phyloP scores from a whole-genome alignment of 1,140 invertebrate genomes.

The Diabrotica virgifera region DNA sequence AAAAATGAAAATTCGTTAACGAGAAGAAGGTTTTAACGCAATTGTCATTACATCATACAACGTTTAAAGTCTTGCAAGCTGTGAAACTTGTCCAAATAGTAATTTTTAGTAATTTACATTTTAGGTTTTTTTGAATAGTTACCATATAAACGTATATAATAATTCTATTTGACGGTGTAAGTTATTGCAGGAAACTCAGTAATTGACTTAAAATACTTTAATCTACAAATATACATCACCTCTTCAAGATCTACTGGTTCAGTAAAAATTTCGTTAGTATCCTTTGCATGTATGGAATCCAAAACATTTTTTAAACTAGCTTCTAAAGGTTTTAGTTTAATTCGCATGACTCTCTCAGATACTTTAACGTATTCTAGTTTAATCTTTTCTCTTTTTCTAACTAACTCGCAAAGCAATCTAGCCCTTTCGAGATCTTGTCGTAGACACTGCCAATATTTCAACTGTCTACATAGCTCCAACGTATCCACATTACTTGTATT shows the following conservation, averaged over 20 bases:
- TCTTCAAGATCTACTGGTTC: slow-evolving; percentile 89
- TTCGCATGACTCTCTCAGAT: slow-evolving; percentile 75
- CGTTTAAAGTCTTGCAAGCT: too few species aligned
- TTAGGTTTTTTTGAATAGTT: too few species aligned
- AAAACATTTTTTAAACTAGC: slow-evolving; percentile 73
- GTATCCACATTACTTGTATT: slow-evolving; percentile 55
- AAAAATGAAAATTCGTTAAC: too few species aligned
- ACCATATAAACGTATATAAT: too few species aligned
- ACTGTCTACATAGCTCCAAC: slow-evolving; percentile 75
- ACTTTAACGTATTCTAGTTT: slow-evolving; percentile 86
- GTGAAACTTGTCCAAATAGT: too few species aligned
- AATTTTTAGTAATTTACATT: too few species aligned
- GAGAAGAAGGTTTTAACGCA: too few species aligned
- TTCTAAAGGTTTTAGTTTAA: slow-evolving; percentile 78
- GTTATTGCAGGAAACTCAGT: too few species aligned
- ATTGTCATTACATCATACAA: too few species aligned
- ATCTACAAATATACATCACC: slow-evolving; percentile 45
- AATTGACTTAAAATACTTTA: too few species aligned
- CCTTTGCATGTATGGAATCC: slow-evolving; percentile 73
- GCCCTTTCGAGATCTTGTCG: slow-evolving; percentile 93
- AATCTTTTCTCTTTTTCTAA: slow-evolving; percentile 91
- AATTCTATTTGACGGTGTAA: too few species aligned
- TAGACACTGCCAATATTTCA: slow-evolving; percentile 93
- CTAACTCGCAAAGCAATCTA: slow-evolving; percentile 87
- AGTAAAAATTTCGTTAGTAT: slow-evolving; percentile 85